Conservation (phyloP, 2,113 vertebrate genomes). For the Varanus salvator region DNA sequence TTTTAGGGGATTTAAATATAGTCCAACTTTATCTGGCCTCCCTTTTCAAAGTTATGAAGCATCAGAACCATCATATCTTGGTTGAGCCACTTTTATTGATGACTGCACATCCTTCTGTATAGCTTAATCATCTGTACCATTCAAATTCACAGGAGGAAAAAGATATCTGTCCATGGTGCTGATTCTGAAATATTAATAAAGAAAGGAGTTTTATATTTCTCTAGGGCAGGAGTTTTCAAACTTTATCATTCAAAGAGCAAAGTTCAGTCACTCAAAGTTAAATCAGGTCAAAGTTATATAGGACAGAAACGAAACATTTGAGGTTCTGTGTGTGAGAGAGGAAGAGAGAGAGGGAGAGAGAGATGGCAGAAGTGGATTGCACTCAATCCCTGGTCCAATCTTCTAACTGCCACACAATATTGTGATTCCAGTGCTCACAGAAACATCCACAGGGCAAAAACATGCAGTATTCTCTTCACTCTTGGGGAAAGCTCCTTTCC, state of each 20-base stretch:
- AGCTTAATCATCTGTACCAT: background rate
- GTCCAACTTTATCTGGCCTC: background rate
- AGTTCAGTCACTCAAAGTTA: background rate
- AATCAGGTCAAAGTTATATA: background rate
- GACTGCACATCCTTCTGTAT: background rate
- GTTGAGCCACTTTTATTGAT: background rate
- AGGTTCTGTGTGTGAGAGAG: background rate
- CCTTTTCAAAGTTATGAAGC: background rate
- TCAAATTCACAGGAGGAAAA: background rate
- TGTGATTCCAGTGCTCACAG: background rate
- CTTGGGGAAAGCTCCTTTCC: no score
- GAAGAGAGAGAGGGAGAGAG: background rate
- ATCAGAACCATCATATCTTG: background rate
- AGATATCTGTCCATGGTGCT: conserved; percentile 1
- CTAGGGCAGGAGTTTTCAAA: background rate
- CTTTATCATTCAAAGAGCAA: background rate
- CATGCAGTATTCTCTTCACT: background rate
- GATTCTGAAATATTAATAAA: background rate
- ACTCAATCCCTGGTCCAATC: background rate
- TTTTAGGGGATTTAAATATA: background rate
- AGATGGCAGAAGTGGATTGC: background rate
- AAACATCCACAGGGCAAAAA: background rate
- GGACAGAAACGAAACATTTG: background rate
- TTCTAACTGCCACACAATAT: no score
- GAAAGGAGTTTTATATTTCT: background rate